These are phyloP conservation scores for Euplagia quadripunctaria DNA, from an alignment of 2,888 invertebrate genomes.

Conservation along the genomic window DNA sequence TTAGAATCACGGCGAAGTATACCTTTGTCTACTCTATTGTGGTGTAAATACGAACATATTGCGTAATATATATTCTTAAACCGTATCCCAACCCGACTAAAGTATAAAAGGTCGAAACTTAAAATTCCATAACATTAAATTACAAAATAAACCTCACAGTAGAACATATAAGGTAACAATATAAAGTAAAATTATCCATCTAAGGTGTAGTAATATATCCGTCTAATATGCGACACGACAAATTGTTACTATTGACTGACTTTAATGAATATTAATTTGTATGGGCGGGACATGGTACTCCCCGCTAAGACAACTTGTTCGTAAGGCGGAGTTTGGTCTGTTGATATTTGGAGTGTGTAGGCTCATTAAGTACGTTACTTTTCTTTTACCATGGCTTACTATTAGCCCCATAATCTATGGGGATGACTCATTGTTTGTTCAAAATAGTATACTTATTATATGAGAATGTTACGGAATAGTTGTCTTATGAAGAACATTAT, in stretches of 20 bases:
- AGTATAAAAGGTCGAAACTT: constrained; percentile 20
- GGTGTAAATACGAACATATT: background rate
- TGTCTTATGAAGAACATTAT: no score
- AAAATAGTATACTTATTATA: background rate
- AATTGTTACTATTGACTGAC: constrained; percentile 70
- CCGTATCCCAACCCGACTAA: background rate
- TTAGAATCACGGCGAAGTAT: no score
- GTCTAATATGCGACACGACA: constrained; percentile 66
- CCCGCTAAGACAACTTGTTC: constrained; percentile 7
- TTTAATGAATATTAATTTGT: constrained; percentile 66
- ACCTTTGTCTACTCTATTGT: no score
- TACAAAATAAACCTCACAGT: constrained; percentile 58
- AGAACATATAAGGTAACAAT: constrained; percentile 54
- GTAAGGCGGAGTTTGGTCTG: constrained; percentile 18
- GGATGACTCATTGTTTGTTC: background rate
- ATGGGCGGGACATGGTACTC: constrained; percentile 36
- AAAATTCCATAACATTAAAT: constrained; percentile 43
- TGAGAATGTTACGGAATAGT: no score
- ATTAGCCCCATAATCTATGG: background rate
- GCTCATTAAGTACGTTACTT: background rate
- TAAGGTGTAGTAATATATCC: constrained; percentile 67
- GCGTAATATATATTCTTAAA: background rate
- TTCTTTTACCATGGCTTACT: background rate
- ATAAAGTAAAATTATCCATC: constrained; percentile 58
- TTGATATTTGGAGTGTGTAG: background rate